These are phyloP conservation scores for Spinus pinus DNA, from an alignment of 2,797 vertebrate species.

Conservation along the genomic window DNA sequence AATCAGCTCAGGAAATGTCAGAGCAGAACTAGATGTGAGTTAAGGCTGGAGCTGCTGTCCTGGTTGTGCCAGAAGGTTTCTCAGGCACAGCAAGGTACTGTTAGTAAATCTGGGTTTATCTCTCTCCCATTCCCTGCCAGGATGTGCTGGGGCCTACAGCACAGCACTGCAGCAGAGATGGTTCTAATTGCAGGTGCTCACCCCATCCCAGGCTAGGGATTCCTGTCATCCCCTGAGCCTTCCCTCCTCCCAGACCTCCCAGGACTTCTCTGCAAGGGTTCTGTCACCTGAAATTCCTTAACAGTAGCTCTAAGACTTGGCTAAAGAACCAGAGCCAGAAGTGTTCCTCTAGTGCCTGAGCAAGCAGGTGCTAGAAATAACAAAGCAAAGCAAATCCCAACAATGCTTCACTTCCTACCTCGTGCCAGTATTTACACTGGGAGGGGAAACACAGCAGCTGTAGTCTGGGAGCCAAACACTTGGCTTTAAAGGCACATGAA, in stretches of 20 bases:
- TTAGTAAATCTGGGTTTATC: neutral
- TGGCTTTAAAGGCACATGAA: slow-evolving; percentile 33
- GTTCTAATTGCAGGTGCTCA: neutral
- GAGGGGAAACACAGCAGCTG: neutral
- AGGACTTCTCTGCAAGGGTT: neutral
- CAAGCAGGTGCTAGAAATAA: slow-evolving; percentile 19
- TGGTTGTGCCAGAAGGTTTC: accelerated
- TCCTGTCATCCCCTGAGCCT: accelerated
- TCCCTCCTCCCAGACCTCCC: neutral
- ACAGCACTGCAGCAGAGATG: accelerated
- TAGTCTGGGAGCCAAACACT: neutral
- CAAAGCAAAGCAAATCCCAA: slow-evolving; percentile 28
- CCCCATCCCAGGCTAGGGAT: neutral
- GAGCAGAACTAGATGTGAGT: accelerated
- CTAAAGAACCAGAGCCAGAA: neutral
- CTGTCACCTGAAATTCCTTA: neutral
- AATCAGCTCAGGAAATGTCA: neutral
- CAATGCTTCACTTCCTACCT: slow-evolving; percentile 37
- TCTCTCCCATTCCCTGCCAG: neutral
- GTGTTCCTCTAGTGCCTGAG: neutral
- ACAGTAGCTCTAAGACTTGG: neutral
- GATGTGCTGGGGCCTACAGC: neutral
- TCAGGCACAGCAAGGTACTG: neutral
- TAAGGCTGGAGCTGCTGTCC: neutral
- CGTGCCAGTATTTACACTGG: neutral